Evolutionary conservation across 1,140 invertebrate genomes (phyloP), one percentile per base, ranked within the genome.

Genomic region (Phortica variegata): DNA sequence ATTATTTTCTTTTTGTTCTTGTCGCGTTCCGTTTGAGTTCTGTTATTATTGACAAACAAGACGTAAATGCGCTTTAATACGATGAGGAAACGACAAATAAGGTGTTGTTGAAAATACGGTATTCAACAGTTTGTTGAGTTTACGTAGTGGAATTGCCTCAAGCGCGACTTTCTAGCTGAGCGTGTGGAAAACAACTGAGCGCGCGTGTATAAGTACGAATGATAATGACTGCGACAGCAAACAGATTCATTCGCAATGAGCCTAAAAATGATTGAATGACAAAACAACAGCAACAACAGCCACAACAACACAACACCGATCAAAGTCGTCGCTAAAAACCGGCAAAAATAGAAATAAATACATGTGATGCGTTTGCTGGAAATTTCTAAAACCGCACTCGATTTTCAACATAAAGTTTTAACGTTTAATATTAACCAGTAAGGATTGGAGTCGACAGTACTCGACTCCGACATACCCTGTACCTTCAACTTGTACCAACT

Each of bases 51-150:
- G 63, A 53, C 63, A 68, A 66, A 66, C 63, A 68, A 58, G 57
- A 56, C 56, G 60, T 47, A 63, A 66, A 66, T 66, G 63, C 57
- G 63, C 56, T 68, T 62, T 60, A 68, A 63, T 63, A 54, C 53
- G 61, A 69, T 60, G 63, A 66, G 63, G 63, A 68, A 66, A 56
- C 63, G 60, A 52, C 60, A 66, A 66, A 66, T 66, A 66, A 66
- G 18, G 36, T 17, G 12, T 16, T 3, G 15, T 10, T 15, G 12
- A 15, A n/a, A 15, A 6, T 29, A 29, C 33, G 33, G 16, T 10
- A 6, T n/a, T 15, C 4, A 34, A 54, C 54, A 49, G 50, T 43
- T n/a, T n/a, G n/a, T n/a, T n/a, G n/a, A n/a, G n/a, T n/a, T n/a
- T n/a, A n/a, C n/a, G n/a, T n/a, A n/a, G n/a, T n/a, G n/a, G n/a